phyloP scores from a whole-genome alignment of 2,888 invertebrate genomes.

The Sphaerophoria rueppellii region DNA sequence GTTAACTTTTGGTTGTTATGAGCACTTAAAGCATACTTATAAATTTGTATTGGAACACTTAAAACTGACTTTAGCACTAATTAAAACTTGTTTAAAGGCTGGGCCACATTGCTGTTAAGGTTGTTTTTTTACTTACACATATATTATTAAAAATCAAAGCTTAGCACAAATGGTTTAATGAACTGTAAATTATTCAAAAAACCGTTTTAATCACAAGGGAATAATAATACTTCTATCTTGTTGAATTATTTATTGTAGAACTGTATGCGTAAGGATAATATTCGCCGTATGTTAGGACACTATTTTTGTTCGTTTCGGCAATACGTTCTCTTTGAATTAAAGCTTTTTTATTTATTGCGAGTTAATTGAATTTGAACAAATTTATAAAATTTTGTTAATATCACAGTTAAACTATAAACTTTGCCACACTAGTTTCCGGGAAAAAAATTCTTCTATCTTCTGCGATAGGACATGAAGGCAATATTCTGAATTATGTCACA shows the following conservation, averaged over 20 bases:
- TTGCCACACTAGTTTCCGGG: background rate
- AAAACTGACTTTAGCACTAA: conserved; percentile 1
- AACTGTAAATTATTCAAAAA: conserved; percentile 16
- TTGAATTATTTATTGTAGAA: conserved; percentile 8
- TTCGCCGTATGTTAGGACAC: conserved; percentile 59
- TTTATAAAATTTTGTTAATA: conserved; percentile 42
- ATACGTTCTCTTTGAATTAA: conserved; percentile 34
- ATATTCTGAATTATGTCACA: conserved; percentile 66
- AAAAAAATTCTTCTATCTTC: conserved; percentile 18
- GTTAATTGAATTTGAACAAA: conserved; percentile 13
- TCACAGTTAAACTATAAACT: conserved; percentile 57
- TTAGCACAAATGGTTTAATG: conserved; percentile 24
- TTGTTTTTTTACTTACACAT: conserved; percentile 2
- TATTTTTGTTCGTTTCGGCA: conserved; percentile 6
- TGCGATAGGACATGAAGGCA: conserved; percentile 15
- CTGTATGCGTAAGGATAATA: background rate
- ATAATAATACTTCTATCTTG: background rate
- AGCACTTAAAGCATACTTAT: conserved; percentile 24
- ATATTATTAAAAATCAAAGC: background rate
- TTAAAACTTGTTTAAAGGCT: conserved; percentile 1
- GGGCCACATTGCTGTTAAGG: conserved; percentile 22
- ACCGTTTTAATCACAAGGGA: conserved; percentile 12
- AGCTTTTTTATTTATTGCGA: conserved; percentile 34
- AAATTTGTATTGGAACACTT: conserved; percentile 10
- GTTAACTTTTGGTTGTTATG: conserved; percentile 25